Evolutionary conservation across 2,113 vertebrate genomes (phyloP), one percentile per base, ranked within the genome.

Genomic region (Sebastes fasciatus): DNA sequence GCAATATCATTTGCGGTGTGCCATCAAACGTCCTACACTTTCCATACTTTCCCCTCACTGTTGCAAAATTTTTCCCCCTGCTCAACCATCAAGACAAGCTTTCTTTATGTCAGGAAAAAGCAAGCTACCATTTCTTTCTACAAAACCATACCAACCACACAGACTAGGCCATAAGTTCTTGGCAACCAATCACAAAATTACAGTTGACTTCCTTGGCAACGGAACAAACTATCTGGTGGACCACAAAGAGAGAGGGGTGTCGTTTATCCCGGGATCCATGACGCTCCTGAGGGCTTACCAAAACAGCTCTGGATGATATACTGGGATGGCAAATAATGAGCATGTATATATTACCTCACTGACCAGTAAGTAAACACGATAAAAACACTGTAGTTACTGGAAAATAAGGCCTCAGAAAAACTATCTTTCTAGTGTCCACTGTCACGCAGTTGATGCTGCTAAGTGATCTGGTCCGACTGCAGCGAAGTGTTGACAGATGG

Each of bases 141-240:
- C 79, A 88, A 87, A 91, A 82, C 72, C 89, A 63, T 78, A 90
- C 78, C 84, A 86, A 94, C 90, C 93, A 89, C 93, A 89, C 91
- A 94, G 81, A 68, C 88, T 67, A 86, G 86, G 88, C 86, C 84
- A 85, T 85, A 79, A 26, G 83, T 63, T 90, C 84, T 89, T 94
- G 92, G 94, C 91, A 91, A 93, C 91, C 89, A 91, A 84, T 91
- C 82, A 84, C 88, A 89, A 91, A 90, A 95, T 94, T 92, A 92
- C 90, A 89, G 90, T 83, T 88, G 91, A 94, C 92, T 92, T 92
- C 90, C 88, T 94, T 94, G 94, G 93, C 91, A 86, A 78, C 76
- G 77, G 83, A 93, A 92, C 77, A 92, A 83, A 90, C 82, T 87
- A 85, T 89, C 88, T 79, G 72, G 87, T 79, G 71, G 80, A 79